Conservation (phyloP, 2,888 invertebrate genomes). For the Gisinianus flammeolus region DNA sequence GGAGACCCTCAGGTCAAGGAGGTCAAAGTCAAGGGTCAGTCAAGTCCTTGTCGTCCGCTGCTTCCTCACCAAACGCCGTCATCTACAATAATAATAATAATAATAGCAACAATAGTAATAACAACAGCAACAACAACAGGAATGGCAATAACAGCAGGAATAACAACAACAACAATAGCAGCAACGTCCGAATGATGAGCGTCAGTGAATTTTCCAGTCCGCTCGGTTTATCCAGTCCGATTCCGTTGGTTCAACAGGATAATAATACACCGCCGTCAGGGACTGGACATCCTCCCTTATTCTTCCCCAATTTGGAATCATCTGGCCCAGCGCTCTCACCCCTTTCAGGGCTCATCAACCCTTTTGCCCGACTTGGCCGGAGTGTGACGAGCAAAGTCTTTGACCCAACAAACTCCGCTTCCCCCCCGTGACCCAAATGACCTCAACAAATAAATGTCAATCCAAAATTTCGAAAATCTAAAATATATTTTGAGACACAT, state of each 20-base stretch:
- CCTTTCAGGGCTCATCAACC: neutral
- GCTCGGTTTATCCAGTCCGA: neutral
- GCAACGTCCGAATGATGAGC: too few species aligned
- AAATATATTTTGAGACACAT: neutral
- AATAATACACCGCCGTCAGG: neutral
- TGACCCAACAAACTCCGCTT: too few species aligned
- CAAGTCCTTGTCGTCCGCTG: too few species aligned
- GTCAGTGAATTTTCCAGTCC: constrained; percentile 2
- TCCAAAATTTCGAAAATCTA: neutral
- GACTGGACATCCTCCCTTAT: neutral
- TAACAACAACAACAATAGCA: too few species aligned
- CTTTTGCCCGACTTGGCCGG: neutral
- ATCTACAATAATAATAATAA: neutral
- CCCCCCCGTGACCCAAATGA: too few species aligned
- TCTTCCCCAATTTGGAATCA: constrained; percentile 11
- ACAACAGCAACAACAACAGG: neutral
- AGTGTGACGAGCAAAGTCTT: neutral
- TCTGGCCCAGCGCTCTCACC: too few species aligned
- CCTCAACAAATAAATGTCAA: neutral
- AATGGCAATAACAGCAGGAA: too few species aligned
- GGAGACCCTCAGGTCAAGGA: neutral
- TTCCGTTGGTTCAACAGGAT: neutral
- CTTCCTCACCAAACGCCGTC: neutral
- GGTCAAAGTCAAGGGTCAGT: neutral
- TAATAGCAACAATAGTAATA: neutral